phyloP scores from a whole-genome alignment of 2,888 invertebrate genomes.

The Julus scandinavius region DNA sequence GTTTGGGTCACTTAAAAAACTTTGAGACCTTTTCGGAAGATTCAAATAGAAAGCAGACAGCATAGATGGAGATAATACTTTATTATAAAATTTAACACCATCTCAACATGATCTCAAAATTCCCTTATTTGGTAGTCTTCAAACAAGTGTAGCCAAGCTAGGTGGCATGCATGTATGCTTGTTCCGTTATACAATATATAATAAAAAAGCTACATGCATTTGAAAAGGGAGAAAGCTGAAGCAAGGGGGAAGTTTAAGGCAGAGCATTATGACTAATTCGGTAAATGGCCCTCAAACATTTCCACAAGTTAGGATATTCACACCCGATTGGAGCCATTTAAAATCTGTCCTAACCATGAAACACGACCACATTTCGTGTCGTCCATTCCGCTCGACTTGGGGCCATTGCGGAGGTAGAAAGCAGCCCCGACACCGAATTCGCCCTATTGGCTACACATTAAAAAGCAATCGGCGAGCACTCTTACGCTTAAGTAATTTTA shows the following conservation, averaged over 20 bases:
- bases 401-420: background rate
- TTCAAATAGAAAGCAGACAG: no score
- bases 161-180: background rate
- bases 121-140: no score
- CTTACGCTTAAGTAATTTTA: slow-evolving; percentile 23
- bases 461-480: slow-evolving; percentile 15
- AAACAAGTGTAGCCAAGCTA: background rate
- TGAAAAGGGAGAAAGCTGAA: background rate
- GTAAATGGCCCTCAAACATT: background rate
- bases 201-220: background rate
- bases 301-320: background rate
- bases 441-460: background rate
- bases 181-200: background rate
- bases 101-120: no score
- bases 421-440: background rate
- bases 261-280: background rate
- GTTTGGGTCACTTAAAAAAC: no score
- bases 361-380: slow-evolving; percentile 49
- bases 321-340: slow-evolving; percentile 16
- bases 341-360: slow-evolving; percentile 45
- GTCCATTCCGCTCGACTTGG: background rate
- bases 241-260: background rate
- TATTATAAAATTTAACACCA: no score
- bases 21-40: no score
- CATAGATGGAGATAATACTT: no score